Base-by-base conservation (phyloP, 2,113 vertebrate species). In the Urocynchramus pylzowi region DNA sequence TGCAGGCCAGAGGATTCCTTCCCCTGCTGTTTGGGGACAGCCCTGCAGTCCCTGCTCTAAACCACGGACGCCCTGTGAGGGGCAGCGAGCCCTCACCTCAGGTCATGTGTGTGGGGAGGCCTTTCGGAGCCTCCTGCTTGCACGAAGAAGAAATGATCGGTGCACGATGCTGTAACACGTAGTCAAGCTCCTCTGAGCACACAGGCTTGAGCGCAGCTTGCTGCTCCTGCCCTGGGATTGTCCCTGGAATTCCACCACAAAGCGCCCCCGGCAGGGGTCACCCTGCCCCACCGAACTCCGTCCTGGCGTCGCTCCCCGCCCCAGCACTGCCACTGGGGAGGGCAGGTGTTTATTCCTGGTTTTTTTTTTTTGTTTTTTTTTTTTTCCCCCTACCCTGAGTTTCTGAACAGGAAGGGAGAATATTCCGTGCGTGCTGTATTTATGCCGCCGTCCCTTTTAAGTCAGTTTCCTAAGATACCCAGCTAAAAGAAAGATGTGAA, bases 391-490 rank as follows among this genome's bases (percentile, higher is more conserved):
- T 1, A 20, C 4, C 52, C 60, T 1, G 22, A 49, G 27, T 30
- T 78, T 93, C 50, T 77, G 31, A 49, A 74, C 28, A 33, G 45
- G 49, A 41, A 83, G 28, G 59, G 54, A 84, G 76, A 73, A 33
- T 11, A 16, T 59, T 23, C 39, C 1, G 3, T 31, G 33, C 10
- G 7, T 26, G 11, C 28, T 71, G 3, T 41, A 63, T 42, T 77
- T 65, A 52, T 39, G 49, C 30, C 20, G 14, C 54, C 3, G 11
- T 67, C 63, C 64, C 59, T 89, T 82, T 89, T 67, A 84, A 88
- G 89, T 57, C 67, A 27, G 64, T 89, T 90, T 60, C 84, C 93
- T 78, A 74, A 90, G 89, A 92, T 41, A 75, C 80, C 39, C 44
- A 45, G 75, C 87, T 93, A 41, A 56, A 73, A 71, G 92, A 67